Base-by-base conservation (phyloP, 2,113 vertebrate genomes). In the Rhinichthys klamathensis region DNA sequence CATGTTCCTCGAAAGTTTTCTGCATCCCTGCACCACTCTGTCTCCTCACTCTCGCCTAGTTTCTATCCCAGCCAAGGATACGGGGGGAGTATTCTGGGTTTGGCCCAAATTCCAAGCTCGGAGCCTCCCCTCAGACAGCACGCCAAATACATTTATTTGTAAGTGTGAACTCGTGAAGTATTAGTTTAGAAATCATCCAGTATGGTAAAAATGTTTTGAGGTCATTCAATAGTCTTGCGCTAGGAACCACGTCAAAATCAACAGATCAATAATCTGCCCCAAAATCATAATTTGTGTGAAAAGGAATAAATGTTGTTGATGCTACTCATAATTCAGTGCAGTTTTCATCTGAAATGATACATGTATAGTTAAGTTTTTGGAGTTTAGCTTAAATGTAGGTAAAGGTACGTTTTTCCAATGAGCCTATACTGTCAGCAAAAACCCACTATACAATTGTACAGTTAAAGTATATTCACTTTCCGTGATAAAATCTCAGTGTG, bases 401-500 rank as follows among this genome's bases (percentile, higher is more conserved):
- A n/a, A 2, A 72, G 21, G 4, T 9, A 41, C 1, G 10, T 41
- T n/a, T 72, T 41, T 41, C 35, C 35, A 72, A 12, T 41, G 69
- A 12, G 21, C 67, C 67, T 23, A 12, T 38, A 9, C 16, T 38
- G 9, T 70, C 9, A 41, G 3, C 32, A 69, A 69, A 69, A 56
- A 2, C 18, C 2, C 16, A 56, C 18, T 23, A 56, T 23, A 23
- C 13, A 69, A 30, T 4, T 2, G 35, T 27, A 32, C 4, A 67
- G 13, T 30, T 73, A 15, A 6, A 7, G 51, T 21, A 6, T 6
- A 25, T 46, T 73, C 70, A 3, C 4, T 1, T 25, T 23, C 41
- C 1, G 1, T 46, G 21, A 73, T 73, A 15, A 5, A 77, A 32
- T 77, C 32, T 79, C 56, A 79, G 56, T 79, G 76, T 79, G 76